phyloP scores from a whole-genome alignment of 1,140 invertebrate species.

The Drosophila burlai region DNA sequence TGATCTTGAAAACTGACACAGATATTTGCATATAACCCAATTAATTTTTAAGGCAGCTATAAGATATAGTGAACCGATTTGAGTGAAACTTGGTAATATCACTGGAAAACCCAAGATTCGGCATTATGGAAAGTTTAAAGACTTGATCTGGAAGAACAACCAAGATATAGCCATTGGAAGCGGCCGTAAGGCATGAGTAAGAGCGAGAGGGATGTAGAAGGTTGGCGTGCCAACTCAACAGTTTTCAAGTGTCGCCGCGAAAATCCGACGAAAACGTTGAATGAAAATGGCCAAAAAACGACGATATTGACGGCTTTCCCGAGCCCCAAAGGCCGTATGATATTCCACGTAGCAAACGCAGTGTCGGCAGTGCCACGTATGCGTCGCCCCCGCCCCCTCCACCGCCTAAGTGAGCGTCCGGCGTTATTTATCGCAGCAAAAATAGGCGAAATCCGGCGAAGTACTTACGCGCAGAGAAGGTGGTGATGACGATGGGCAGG shows the following conservation, averaged over 20 bases:
- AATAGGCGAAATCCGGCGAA: not conserved
- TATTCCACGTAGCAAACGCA: slow-evolving; percentile 24
- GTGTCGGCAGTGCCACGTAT: slow-evolving; percentile 38
- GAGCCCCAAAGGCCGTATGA: not conserved
- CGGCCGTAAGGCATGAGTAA: slow-evolving; percentile 13
- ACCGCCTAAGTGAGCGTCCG: not conserved
- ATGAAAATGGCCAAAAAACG: slow-evolving; percentile 22
- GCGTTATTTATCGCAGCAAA: slow-evolving; percentile 9
- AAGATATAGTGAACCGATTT: not conserved
- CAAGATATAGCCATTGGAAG: not conserved
- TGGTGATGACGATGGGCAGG: slow-evolving; percentile 87
- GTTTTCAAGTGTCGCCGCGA: slow-evolving; percentile 33
- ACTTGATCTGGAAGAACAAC: not conserved
- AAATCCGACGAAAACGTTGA: slow-evolving; percentile 14
- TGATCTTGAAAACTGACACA: not conserved
- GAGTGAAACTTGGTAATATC: not conserved
- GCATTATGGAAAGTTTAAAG: not conserved
- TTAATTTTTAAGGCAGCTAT: not conserved
- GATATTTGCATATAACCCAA: not conserved
- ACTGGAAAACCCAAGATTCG: not conserved
- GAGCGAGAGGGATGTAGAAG: slow-evolving; percentile 38
- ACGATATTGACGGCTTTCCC: not conserved
- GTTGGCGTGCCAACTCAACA: slow-evolving; percentile 69
- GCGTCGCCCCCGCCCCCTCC: slow-evolving; percentile 23
- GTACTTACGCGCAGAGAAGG: slow-evolving; percentile 87